Percentiles rank a stretch among this genome's conserved stretches.
Conservation (phyloP, 2,888 invertebrate species). For the Pandemis cinnamomeana region DNA sequence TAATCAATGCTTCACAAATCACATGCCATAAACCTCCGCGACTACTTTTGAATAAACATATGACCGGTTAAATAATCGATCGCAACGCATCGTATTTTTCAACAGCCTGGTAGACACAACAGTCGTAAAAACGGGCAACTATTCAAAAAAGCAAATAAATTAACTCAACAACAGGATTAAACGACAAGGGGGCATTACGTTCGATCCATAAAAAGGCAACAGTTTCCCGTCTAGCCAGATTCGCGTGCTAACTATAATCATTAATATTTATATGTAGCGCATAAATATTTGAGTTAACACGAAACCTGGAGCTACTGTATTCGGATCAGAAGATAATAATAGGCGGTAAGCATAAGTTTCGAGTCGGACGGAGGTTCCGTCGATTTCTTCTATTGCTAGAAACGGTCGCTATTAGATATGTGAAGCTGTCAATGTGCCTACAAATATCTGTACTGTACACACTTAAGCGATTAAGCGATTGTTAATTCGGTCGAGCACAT, state of each 20-base stretch:
- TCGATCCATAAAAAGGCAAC: slow-evolving; percentile 64
- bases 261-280: slow-evolving; percentile 64
- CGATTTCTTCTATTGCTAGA: neutral
- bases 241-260: slow-evolving; percentile 67
- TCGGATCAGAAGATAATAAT: slow-evolving; percentile 29
- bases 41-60: too few relatives aligned
- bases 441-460: too few relatives aligned
- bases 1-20: too few relatives aligned
- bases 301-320: slow-evolving; percentile 34
- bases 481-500: too few relatives aligned
- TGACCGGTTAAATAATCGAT: too few relatives aligned
- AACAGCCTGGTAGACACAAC: neutral
- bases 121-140: neutral
- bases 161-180: slow-evolving; percentile 40
- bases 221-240: slow-evolving; percentile 73
- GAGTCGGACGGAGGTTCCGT: slow-evolving; percentile 1
- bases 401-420: too few relatives aligned
- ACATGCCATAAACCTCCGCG: too few relatives aligned
- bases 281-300: slow-evolving; percentile 46
- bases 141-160: neutral
- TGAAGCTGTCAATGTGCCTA: too few relatives aligned
- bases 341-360: neutral
- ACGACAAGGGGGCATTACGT: slow-evolving; percentile 55
- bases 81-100: neutral
- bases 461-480: too few relatives aligned